These are phyloP conservation scores for Sinonovacula constricta DNA, from an alignment of 1,140 invertebrate genomes.

Conservation along the genomic window DNA sequence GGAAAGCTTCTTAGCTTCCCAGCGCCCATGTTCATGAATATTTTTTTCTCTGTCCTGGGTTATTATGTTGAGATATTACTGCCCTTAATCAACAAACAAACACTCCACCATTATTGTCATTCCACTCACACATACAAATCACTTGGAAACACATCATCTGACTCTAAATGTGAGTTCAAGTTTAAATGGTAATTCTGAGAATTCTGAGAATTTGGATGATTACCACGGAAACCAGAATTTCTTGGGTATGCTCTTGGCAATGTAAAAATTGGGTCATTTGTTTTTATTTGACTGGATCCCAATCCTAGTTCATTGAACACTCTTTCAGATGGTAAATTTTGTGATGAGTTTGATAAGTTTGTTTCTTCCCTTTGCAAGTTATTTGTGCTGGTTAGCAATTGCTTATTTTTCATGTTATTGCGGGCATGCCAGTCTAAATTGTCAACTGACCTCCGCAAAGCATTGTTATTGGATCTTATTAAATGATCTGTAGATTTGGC, in stretches of 20 bases:
- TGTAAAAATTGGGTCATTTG: no score
- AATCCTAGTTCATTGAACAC: neutral
- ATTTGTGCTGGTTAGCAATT: neutral
- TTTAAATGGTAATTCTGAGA: neutral
- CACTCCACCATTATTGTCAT: no score
- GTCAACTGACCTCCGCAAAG: neutral
- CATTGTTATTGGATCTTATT: neutral
- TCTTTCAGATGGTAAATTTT: neutral
- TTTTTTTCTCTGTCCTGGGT: no score
- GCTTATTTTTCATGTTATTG: neutral
- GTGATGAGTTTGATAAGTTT: no score
- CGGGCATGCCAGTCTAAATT: neutral
- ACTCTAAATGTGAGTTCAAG: neutral
- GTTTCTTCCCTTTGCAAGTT: neutral
- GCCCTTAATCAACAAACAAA: no score
- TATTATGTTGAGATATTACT: no score
- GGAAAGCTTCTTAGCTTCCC: no score
- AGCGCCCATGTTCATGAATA: no score
- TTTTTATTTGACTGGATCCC: no score
- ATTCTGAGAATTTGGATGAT: no score
- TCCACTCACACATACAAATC: neutral
- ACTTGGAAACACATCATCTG: neutral
- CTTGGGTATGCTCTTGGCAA: no score
- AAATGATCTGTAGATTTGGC: neutral
- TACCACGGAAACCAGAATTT: no score